A percentile compares a stretch with the other conserved stretches of the same genome.
These are phyloP conservation scores for Iphiclides podalirius DNA, from an alignment of 2,888 invertebrate species.

Conservation along the genomic window DNA sequence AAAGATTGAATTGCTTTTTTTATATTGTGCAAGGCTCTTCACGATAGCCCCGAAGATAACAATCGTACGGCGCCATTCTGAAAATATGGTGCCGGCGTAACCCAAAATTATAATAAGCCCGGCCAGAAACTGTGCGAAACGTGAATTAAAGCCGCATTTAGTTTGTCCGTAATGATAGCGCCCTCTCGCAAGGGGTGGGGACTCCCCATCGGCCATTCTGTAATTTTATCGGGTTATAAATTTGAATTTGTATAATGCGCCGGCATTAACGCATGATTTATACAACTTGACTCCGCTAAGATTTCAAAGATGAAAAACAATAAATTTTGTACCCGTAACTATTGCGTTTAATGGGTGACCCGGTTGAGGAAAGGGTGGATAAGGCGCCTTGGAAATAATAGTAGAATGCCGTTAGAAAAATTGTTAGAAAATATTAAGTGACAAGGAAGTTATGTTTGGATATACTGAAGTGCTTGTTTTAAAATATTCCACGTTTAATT, in stretches of 20 bases:
- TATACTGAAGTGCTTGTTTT: background rate
- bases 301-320: constrained; percentile 81
- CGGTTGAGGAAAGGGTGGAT: constrained; percentile 43
- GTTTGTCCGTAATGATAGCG: constrained; percentile 50
- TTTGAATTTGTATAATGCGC: constrained; percentile 80
- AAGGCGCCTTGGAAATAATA: constrained; percentile 16
- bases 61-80: constrained; percentile 15
- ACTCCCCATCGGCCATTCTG: constrained; percentile 66
- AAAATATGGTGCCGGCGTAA: constrained; percentile 8
- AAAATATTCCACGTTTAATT: background rate
- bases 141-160: constrained; percentile 73
- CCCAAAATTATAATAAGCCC: constrained; percentile 21
- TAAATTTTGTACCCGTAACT: constrained; percentile 77
- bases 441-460: too few species aligned
- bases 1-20: too few species aligned
- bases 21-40: too few species aligned
- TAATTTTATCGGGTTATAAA: constrained; percentile 81
- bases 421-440: too few species aligned
- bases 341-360: constrained; percentile 69
- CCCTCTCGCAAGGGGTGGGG: constrained; percentile 42
- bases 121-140: constrained; percentile 33
- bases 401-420: too few species aligned
- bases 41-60: background rate
- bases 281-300: constrained; percentile 79
- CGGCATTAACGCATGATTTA: constrained; percentile 79